A percentile compares a stretch with the other conserved stretches of the same genome.
Conservation (phyloP, 2,888 invertebrate genomes). For the Nipponacmea schrenckii region DNA sequence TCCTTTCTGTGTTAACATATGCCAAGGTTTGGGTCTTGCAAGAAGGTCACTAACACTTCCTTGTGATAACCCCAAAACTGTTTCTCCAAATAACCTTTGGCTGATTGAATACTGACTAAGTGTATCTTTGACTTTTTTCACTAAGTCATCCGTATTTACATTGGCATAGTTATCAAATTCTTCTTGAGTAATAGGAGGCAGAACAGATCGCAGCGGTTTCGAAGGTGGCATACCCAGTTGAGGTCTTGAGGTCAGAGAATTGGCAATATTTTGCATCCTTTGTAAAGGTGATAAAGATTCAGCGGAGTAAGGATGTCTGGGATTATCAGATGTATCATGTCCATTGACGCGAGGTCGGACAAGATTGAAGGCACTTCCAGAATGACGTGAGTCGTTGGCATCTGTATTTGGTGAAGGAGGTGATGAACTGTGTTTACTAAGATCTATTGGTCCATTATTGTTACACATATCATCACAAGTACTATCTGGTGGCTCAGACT, state of each 20-base stretch:
- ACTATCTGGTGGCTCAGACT: slow-evolving; percentile 54
- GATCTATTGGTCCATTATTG: slow-evolving; percentile 53
- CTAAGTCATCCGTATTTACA: slow-evolving; percentile 97
- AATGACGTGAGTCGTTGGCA: slow-evolving; percentile 56
- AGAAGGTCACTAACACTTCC: slow-evolving; percentile 97
- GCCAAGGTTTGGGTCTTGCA: slow-evolving; percentile 98
- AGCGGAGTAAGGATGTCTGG: slow-evolving; percentile 73
- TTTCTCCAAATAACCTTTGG: slow-evolving; percentile 97
- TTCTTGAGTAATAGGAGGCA: slow-evolving; percentile 97
- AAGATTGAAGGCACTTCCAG: slow-evolving; percentile 79
- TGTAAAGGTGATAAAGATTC: slow-evolving; percentile 90
- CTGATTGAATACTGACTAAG: slow-evolving; percentile 76
- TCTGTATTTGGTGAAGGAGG: slow-evolving; percentile 41
- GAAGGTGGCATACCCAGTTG: slow-evolving; percentile 71
- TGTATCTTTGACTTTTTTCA: slow-evolving; percentile 78
- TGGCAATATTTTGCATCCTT: slow-evolving; percentile 97
- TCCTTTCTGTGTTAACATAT: slow-evolving; percentile 98
- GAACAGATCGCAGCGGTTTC: slow-evolving; percentile 91
- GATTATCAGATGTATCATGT: slow-evolving; percentile 71
- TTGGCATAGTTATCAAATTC: slow-evolving; percentile 98
- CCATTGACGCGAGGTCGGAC: slow-evolving; percentile 76
- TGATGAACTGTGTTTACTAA: slow-evolving; percentile 53
- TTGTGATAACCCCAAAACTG: slow-evolving; percentile 77
- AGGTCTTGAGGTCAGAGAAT: slow-evolving; percentile 82
- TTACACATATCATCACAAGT: slow-evolving; percentile 47